Base-by-base conservation (phyloP, 2,888 invertebrate genomes). In the Lobophora halterata region DNA sequence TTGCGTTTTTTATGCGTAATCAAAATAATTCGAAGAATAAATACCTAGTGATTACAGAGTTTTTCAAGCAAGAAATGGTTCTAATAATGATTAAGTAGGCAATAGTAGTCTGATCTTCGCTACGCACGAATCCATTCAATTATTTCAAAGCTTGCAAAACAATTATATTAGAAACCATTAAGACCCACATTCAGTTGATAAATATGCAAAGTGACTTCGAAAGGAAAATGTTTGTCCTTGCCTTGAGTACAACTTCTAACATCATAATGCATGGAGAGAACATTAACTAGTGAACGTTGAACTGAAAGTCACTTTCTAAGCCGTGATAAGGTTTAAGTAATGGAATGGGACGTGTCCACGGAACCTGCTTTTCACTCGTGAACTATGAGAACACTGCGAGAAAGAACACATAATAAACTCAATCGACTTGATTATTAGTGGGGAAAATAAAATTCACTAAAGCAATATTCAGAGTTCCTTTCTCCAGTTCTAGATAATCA, bases 271-370 rank as follows among this genome's bases (percentile, higher is more conserved):
- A 16, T 19, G 28, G 37, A 65, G 65, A 64, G 65, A 74, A 67
- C 68, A 72, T 78, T 64, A 66, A 65, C 57, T 64, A 65, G 70
- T 66, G 63, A 58, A 58, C 37, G 55, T 65, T 64, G 74, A 77
- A 77, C 79, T 61, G 58, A 56, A 43, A 30, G 43, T 29, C 67
- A 73, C 79, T 81, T 80, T 80, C 81, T 78, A 78, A 67, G 61
- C 53, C 33, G 26, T 30, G 43, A 43, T 43, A 43, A 43, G 33
- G 25, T 38, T 43, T 37, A 43, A 43, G 43, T 43, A 37, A 38
- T 37, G 37, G 28, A 33, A 37, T 37, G 36, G 18, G 23, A 39
- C 31, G 38, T 32, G 26, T 17, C 27, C 25, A 36, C 34, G 27
- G 19, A 53, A 52, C 44, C 38, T 41, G 49, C 50, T 57, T 61